Conservation (phyloP, 2,888 invertebrate species). For the Alcis repandata region DNA sequence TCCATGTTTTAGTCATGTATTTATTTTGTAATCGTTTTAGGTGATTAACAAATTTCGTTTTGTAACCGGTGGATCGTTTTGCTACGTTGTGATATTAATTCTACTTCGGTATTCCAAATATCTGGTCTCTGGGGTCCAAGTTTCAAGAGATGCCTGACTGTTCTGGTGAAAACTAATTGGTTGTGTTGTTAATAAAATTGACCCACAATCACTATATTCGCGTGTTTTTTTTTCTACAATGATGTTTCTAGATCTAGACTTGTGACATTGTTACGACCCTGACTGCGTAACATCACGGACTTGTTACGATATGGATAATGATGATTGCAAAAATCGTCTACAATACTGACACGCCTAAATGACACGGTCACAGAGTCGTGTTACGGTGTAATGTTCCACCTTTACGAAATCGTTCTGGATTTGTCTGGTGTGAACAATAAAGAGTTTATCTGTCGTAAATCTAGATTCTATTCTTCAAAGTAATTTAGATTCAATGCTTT, state of each 20-base stretch:
- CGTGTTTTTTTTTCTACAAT: not conserved
- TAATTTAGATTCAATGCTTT: constrained; percentile 13
- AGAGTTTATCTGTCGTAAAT: too few relatives aligned
- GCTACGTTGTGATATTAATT: constrained; percentile 48
- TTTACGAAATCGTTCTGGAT: too few relatives aligned
- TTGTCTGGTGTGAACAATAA: too few relatives aligned
- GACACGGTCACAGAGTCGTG: too few relatives aligned
- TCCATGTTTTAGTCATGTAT: constrained; percentile 65
- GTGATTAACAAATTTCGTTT: constrained; percentile 49
- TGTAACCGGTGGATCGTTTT: constrained; percentile 51
- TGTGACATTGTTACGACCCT: too few relatives aligned
- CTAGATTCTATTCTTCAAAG: too few relatives aligned
- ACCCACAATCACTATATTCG: constrained; percentile 10
- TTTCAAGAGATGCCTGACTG: constrained; percentile 25
- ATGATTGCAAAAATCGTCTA: too few relatives aligned
- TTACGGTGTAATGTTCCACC: too few relatives aligned
- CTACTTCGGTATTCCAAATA: constrained; percentile 24
- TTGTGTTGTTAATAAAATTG: constrained; percentile 44
- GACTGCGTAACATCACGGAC: too few relatives aligned
- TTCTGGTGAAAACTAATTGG: constrained; percentile 8
- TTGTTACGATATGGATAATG: too few relatives aligned
- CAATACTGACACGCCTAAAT: too few relatives aligned
- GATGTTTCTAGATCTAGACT: not conserved
- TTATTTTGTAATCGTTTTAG: constrained; percentile 61
- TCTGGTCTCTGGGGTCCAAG: constrained; percentile 21